Percentiles rank a stretch among this genome's conserved stretches.
Conservation (phyloP, 2,797 vertebrate genomes). For the Macropus fuliginosus region DNA sequence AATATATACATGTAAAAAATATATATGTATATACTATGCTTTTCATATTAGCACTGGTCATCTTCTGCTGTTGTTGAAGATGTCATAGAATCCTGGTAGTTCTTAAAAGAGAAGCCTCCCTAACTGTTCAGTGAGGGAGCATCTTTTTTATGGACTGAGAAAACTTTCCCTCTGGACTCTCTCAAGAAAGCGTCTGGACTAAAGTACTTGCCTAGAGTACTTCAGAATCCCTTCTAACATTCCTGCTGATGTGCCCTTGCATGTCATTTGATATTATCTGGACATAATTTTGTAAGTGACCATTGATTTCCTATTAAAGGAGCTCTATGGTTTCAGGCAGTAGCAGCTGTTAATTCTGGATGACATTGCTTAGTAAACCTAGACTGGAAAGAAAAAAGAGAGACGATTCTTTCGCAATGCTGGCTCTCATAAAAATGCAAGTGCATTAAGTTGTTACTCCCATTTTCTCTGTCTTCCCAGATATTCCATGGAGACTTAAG, state of each 20-base stretch:
- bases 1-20: too few species aligned
- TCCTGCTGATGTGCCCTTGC: background rate
- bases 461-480: background rate
- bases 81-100: background rate
- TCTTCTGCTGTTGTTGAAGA: background rate
- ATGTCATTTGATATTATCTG: background rate
- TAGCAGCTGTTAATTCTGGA: constrained; percentile 52
- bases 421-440: constrained; percentile 28
- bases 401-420: background rate
- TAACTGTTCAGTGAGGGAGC: background rate
- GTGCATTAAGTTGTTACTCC: constrained; percentile 1
- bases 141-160: constrained; percentile 19
- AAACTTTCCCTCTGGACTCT: background rate
- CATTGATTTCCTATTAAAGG: constrained; percentile 64
- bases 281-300: constrained; percentile 31
- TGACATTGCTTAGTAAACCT: constrained; percentile 58
- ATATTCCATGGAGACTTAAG: background rate
- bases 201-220: constrained; percentile 6
- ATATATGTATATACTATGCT: background rate
- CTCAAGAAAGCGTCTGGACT: constrained; percentile 27
- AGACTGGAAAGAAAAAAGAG: constrained; percentile 23
- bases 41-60: background rate
- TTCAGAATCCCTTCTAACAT: background rate
- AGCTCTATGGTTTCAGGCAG: constrained; percentile 63
- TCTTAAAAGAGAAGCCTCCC: background rate